These are phyloP conservation scores for Poeciliopsis gracilis DNA, from an alignment of 2,797 vertebrate genomes.

Conservation along the genomic window DNA sequence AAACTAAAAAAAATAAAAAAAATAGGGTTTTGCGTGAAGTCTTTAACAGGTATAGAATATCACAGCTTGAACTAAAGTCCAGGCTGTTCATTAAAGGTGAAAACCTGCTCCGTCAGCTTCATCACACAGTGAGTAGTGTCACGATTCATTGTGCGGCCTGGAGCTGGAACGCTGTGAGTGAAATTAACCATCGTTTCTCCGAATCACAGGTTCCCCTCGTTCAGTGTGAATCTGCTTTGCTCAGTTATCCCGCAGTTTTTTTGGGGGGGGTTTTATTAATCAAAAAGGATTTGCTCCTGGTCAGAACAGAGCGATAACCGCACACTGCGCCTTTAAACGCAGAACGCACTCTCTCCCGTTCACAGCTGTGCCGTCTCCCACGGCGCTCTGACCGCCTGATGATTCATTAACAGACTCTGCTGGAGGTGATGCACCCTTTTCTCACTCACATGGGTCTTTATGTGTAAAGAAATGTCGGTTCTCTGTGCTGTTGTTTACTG, in stretches of 20 bases:
- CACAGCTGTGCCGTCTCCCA: conserved; percentile 54
- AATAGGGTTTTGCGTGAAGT: background rate
- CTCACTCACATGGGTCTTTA: conserved; percentile 20
- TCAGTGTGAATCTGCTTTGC: conserved; percentile 3
- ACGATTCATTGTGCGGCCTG: background rate
- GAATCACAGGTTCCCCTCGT: conserved; percentile 11
- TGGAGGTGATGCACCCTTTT: conserved; percentile 24
- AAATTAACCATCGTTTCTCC: conserved; percentile 17
- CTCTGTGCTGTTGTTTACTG: conserved; percentile 1
- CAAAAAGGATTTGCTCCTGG: conserved; percentile 42
- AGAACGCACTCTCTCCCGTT: conserved; percentile 14
- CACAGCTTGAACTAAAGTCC: conserved; percentile 2
- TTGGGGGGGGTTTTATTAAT: background rate
- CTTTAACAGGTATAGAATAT: background rate
- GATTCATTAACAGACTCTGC: conserved; percentile 64
- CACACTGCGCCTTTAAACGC: conserved; percentile 17
- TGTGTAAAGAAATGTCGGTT: conserved; percentile 9
- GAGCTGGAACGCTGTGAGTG: background rate
- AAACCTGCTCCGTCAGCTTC: conserved; percentile 28
- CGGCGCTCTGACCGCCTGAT: conserved; percentile 36
- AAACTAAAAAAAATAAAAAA: background rate
- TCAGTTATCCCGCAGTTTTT: conserved; percentile 11
- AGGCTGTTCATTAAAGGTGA: conserved; percentile 9
- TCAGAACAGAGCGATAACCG: conserved; percentile 19
- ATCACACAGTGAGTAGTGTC: conserved; percentile 20